Evolutionary conservation across 2,888 invertebrate genomes (phyloP), one percentile per base, ranked within the genome.

Genomic region (Caenorhabditis sp.): DNA sequence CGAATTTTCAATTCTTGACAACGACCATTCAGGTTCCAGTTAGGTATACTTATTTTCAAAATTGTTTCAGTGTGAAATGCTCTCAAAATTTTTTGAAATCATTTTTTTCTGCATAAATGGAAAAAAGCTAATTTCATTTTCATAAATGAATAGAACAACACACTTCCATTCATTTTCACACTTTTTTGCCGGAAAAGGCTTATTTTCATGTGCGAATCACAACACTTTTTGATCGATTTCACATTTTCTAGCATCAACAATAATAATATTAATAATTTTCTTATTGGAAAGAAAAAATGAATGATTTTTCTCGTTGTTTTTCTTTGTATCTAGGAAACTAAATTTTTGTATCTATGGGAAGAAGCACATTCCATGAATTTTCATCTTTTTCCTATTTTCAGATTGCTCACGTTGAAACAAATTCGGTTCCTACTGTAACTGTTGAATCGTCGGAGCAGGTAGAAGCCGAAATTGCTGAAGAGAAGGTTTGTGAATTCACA

Each of bases 381-480:
- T 26, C 17, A n/a, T 55, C n/a, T n/a, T n/a, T 23, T n/a, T 23
- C 24, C 21, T 3, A 23, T 55, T 55, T 23, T 55, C 23, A 19
- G 17, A 50, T 50, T 50, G 50, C 21, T 51, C 23, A 51, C 2
- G 10, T 6, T 17, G 10, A 51, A 23, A 1, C 21, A 51, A 26
- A 1, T 26, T 8, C 14, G 8, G 51, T 23, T 23, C 21, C 21
- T 17, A 51, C 51, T 21, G 51, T 23, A 21, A 23, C 51, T 21
- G 23, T 51, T 51, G 21, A 51, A 51, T 21, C 51, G n/a, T 51
- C 51, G 51, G 51, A 51, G 21, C 51, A 51, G 21, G 51, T 51
- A 21, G 43, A 43, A 43, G 43, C 43, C 17, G 43, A 43, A 43
- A 43, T 43, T 14, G 43, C 43, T 17, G 43, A 43, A 17, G 43